Conservation (phyloP, 1,140 invertebrate genomes). For the Drosophila ambigua region DNA sequence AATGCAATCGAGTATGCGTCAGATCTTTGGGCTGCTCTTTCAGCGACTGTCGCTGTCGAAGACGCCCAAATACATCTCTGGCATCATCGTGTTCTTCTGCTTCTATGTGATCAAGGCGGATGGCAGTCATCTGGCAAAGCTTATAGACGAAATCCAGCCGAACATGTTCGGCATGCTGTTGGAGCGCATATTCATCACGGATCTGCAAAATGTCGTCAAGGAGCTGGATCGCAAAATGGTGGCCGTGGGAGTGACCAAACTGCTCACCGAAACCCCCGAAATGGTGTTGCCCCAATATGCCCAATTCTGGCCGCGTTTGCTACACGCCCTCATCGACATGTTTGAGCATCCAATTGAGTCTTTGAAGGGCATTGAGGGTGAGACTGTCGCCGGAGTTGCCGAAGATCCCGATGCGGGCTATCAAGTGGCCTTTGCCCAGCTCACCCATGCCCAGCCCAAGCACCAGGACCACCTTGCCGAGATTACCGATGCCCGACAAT, state of each 20-base stretch:
- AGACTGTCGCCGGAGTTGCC: conserved; percentile 90
- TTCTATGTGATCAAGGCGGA: conserved; percentile 93
- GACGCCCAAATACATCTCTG: conserved; percentile 96
- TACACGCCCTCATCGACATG: conserved; percentile 91
- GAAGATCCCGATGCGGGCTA: conserved; percentile 90
- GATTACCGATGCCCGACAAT: conserved; percentile 87
- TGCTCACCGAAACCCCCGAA: conserved; percentile 90
- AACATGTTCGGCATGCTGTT: conserved; percentile 98
- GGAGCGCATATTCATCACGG: conserved; percentile 93
- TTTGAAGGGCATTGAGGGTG: conserved; percentile 87
- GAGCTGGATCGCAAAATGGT: conserved; percentile 93
- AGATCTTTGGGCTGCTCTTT: conserved; percentile 96
- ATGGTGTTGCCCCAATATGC: conserved; percentile 65
- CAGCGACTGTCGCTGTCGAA: conserved; percentile 95
- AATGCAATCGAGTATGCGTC: conserved; percentile 91
- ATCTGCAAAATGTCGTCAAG: conserved; percentile 94
- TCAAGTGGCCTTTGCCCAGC: conserved; percentile 94
- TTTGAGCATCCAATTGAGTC: conserved; percentile 96
- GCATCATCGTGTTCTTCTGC: conserved; percentile 95
- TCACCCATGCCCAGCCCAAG: conserved; percentile 92
- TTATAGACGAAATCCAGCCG: conserved; percentile 94
- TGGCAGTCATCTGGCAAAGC: conserved; percentile 88
- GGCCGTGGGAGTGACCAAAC: conserved; percentile 93
- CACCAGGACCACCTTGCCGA: conserved; percentile 89
- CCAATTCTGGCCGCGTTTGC: conserved; percentile 84